Evolutionary conservation across 2,113 vertebrate species (phyloP).

Genomic region (Muntiacus reevesi): DNA sequence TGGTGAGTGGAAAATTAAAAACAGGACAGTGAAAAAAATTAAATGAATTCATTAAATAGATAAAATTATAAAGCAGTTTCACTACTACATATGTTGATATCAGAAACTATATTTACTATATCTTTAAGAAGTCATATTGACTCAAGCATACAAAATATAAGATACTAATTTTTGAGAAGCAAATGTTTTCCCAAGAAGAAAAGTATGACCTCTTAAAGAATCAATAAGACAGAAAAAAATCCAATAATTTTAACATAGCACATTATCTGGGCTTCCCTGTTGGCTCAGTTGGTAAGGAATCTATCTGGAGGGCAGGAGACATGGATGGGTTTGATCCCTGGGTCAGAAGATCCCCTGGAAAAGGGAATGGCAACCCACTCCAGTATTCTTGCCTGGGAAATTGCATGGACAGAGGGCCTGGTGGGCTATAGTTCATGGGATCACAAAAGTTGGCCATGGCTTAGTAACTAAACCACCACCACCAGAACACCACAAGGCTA

Average conservation of each 20-base stretch:
- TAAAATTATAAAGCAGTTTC: conserved; percentile 21
- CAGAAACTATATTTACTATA: not conserved
- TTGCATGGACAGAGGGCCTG: not conserved
- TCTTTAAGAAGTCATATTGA: not conserved
- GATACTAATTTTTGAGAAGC: not conserved
- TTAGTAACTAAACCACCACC: not conserved
- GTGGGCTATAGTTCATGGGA: not conserved
- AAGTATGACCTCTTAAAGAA: not conserved
- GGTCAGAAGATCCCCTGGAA: not conserved
- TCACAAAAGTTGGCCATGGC: not conserved
- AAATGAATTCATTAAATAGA: conserved; percentile 38
- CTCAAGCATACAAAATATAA: not conserved
- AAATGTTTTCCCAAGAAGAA: conserved; percentile 1
- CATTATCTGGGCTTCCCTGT: not conserved
- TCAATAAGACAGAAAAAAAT: not conserved
- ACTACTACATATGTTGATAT: not conserved
- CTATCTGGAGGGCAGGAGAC: not conserved
- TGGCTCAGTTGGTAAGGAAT: not conserved
- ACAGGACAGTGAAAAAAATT: conserved; percentile 53
- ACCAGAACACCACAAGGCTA: not conserved
- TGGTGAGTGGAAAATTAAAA: conserved; percentile 67
- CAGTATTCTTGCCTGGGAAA: not conserved
- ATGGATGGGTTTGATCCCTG: not conserved
- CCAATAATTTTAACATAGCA: not conserved
- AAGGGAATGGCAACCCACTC: not conserved